Evolutionary conservation across 2,113 vertebrate genomes (phyloP), one percentile per base, ranked within the genome.

Genomic region (Vidua macroura): DNA sequence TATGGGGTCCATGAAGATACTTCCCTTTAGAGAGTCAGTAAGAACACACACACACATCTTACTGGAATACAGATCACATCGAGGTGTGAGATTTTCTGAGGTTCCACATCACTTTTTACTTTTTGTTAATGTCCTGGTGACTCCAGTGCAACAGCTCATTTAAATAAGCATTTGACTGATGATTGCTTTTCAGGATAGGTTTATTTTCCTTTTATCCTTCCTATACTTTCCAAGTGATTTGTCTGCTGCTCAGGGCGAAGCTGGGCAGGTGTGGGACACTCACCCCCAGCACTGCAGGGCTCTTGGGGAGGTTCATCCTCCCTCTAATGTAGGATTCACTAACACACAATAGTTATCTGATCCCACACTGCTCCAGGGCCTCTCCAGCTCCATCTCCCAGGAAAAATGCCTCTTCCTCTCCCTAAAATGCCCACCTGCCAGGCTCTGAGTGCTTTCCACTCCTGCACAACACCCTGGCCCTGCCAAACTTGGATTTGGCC

Each of bases 381-480:
- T 55, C 39, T 16, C 2, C 35, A 16, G 33, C 55, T 51, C 69
- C 64, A 60, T n/a, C 59, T 84, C 19, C 49, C 25, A 9, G 35
- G 15, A 16, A 39, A 48, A 22, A 31, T n/a, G 3, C 35, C 44
- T 55, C 24, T n/a, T 43, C 10, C 24, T 18, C 22, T 69, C 64
- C 27, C 23, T 79, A 73, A 44, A 43, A 53, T 1, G 1, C 48
- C 70, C 0, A 0, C 7, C 51, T 56, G 22, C 16, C 48, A n/a
- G 52, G 19, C 67, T 10, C 15, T 56, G 69, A 44, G 70, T 74
- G 84, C 66, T 59, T 53, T 69, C 66, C 28, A 9, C 19, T 52
- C 49, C 53, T 55, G 62, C 63, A 39, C 60, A 69, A 23, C 24
- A 7, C 25, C 28, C 24, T 31, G n/a, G 52, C 51, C 64, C 60